These are phyloP conservation scores for Silurus asotus DNA, from an alignment of 2,113 vertebrate species.

Conservation along the genomic window DNA sequence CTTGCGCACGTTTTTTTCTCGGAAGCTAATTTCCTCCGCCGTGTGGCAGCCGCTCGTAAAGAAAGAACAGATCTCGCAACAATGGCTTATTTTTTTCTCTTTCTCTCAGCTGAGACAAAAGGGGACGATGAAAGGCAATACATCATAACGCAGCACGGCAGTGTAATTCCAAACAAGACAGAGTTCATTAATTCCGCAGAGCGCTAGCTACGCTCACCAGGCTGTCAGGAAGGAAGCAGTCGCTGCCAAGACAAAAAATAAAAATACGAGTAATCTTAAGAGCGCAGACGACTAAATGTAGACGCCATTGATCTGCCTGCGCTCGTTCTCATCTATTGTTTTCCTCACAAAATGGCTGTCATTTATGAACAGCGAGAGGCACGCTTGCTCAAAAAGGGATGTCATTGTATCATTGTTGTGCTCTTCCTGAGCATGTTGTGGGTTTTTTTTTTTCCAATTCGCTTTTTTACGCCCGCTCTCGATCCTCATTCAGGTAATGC, in stretches of 20 bases:
- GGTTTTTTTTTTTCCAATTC: not conserved
- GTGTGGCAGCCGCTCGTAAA: constrained; percentile 25
- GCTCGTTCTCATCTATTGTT: not conserved
- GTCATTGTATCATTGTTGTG: not conserved
- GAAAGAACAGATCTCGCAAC: constrained; percentile 37
- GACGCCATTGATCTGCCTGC: not conserved
- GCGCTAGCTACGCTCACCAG: constrained; percentile 8
- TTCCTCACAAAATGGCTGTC: not conserved
- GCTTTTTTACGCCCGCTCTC: not conserved
- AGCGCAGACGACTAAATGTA: constrained; percentile 6
- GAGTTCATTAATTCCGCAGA: constrained; percentile 46
- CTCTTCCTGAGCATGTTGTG: no score
- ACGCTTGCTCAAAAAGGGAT: not conserved
- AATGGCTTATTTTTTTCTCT: constrained; percentile 2
- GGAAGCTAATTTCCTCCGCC: constrained; percentile 46
- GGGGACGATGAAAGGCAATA: constrained; percentile 49
- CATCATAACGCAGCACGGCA: constrained; percentile 38
- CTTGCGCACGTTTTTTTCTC: not conserved
- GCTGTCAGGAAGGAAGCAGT: constrained; percentile 40
- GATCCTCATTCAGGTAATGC: not conserved
- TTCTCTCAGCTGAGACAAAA: constrained; percentile 42
- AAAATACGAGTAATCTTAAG: constrained; percentile 27
- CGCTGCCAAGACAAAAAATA: constrained; percentile 20
- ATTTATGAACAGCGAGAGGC: not conserved
- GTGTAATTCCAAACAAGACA: constrained; percentile 45